phyloP scores from a whole-genome alignment of 2,113 vertebrate species.

The Callocephalon fimbriatum region DNA sequence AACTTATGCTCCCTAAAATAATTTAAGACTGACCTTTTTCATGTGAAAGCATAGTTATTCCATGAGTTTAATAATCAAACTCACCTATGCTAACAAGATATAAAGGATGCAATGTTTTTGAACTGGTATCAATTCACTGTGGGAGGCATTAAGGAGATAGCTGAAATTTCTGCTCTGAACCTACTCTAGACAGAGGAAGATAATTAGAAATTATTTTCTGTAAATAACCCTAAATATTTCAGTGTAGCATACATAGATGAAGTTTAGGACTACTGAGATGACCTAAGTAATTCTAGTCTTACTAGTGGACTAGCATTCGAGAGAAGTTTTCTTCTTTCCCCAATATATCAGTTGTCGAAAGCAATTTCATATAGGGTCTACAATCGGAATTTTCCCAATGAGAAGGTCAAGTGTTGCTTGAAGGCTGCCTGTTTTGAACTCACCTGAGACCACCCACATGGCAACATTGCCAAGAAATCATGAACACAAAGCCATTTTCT shows the following conservation, averaged over 20 bases:
- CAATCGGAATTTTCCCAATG: not conserved
- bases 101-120: not conserved
- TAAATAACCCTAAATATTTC: not conserved
- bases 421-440: not conserved
- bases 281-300: not conserved
- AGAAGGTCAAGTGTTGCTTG: not conserved
- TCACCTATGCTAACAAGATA: not conserved
- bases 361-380: not conserved
- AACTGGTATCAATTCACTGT: not conserved
- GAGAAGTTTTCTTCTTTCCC: not conserved
- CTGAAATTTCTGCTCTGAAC: not conserved
- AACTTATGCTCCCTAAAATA: constrained; percentile 23
- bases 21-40: not conserved
- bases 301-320: not conserved
- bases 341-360: not conserved
- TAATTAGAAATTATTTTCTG: not conserved
- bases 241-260: rapidly evolving
- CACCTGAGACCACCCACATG: not conserved
- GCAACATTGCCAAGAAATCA: not conserved
- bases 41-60: not conserved
- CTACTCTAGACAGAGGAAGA: not conserved
- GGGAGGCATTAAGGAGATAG: not conserved
- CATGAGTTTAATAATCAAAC: rapidly evolving
- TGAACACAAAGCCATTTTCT: not conserved
- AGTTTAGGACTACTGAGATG: not conserved